phyloP scores from a whole-genome alignment of 2,113 vertebrate genomes.

The Vidua chalybeata region DNA sequence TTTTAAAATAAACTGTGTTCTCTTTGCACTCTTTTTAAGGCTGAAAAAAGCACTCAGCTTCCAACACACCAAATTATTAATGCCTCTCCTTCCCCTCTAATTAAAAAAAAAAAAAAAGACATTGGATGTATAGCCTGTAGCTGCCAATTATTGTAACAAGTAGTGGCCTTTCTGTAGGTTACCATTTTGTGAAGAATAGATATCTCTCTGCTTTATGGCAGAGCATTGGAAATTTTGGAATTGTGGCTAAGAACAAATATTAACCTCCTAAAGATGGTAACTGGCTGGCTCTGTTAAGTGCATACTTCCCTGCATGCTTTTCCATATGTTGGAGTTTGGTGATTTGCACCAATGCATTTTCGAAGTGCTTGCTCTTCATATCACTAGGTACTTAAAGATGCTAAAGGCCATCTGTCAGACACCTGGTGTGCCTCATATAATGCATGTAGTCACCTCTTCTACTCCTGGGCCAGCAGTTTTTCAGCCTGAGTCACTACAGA shows the following conservation, averaged over 20 bases:
- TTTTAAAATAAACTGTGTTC: constrained; percentile 64
- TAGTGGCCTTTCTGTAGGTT: not conserved
- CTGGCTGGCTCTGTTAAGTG: not conserved
- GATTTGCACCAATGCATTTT: not conserved
- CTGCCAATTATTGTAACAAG: not conserved
- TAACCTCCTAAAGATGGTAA: not conserved
- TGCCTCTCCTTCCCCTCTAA: not conserved
- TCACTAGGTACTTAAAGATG: not conserved
- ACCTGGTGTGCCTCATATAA: not conserved
- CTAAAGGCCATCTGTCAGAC: not conserved
- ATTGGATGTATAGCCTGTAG: not conserved
- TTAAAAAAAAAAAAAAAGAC: not conserved
- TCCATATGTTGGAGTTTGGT: not conserved
- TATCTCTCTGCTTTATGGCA: not conserved
- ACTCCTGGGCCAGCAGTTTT: not conserved
- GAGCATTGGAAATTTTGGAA: not conserved
- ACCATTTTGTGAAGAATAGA: not conserved
- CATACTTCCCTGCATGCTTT: not conserved
- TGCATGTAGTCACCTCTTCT: not conserved
- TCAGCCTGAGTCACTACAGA: not conserved
- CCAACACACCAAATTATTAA: not conserved
- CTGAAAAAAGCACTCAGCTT: constrained; percentile 14
- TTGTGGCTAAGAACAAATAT: not conserved
- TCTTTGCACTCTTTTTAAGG: constrained; percentile 44
- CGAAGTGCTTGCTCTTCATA: not conserved